Evolutionary conservation across 2,888 invertebrate genomes (phyloP), one percentile per base, ranked within the genome.

Genomic region (Xestia xanthographa): DNA sequence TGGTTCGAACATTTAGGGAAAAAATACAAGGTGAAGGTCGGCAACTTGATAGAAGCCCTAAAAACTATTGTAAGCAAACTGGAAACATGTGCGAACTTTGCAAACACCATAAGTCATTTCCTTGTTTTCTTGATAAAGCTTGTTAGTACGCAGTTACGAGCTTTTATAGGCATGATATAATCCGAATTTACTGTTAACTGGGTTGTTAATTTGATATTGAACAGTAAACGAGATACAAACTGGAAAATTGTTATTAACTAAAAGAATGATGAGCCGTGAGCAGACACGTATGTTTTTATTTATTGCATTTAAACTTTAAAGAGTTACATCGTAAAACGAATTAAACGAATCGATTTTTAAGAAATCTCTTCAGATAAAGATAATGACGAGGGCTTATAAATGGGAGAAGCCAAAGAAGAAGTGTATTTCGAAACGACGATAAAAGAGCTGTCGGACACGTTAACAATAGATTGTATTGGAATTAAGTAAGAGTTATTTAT

Each of bases 61-160:
- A 80, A 76, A 86, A 79, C 68, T 67, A 82, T 75, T 45, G 68
- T 67, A 58, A 80, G 81, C 65, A 38, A 75, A 72, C 43, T 50
- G 38, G 45, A 72, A 77, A 68, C 48, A 56, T 60, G 60, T 41
- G 73, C 75, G 0, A 79, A 76, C 67, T 81, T 63, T 17, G 34
- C 29, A 77, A 83, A 83, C 81, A 85, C n/a, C 43, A 56, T n/a
- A 69, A 50, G 45, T 53, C 41, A 82, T 84, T 75, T 83, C 75
- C 81, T 76, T 79, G 77, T 83, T 83, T 76, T 83, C 75, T 75
- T 80, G 76, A 79, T 78, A 80, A 77, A 79, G 75, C 72, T 73
- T 71, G 75, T 77, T 73, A 75, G 62, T 58, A 53, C 17, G 60
- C 26, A 66, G 65, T 66, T 60, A 62, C 48, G 41, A 70, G 63